Evolutionary conservation across 2,113 vertebrate species (phyloP), one percentile per base, ranked within the genome.

Genomic region (Alethe diademata): DNA sequence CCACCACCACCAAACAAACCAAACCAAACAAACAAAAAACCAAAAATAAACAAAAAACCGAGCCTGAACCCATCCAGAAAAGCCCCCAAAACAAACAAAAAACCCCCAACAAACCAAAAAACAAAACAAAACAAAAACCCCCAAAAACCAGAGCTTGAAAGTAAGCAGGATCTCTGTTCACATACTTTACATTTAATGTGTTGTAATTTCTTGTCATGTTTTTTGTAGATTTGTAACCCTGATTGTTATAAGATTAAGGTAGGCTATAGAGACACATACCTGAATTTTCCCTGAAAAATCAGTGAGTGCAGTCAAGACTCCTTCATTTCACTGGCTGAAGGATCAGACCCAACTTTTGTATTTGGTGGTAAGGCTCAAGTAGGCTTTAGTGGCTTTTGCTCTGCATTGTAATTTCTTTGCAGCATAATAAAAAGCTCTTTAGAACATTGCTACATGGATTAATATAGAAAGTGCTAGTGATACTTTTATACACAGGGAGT

Each of bases 381-480:
- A 91, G 78, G 69, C 94, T 94, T 86, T 95, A 89, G 88, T 80
- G 94, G 78, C 92, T 97, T 97, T 97, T 80, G 94, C 97, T 97
- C 54, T 87, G 87, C 81, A 64, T 96, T 97, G 92, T 97, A 93
- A 97, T 97, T 97, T 97, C 95, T 97, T 97, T 73, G 96, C 96
- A 95, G 95, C 92, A 84, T 92, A 97, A 97, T 97, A 97, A 97
- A 98, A 98, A 96, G 90, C 79, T 95, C 88, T 97, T 97, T 96
- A 97, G 96, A 97, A 97, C 94, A 93, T 65, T 73, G 86, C 95
- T 97, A 95, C 91, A 50, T 95, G 96, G 95, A 97, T 97, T 97
- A 96, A 96, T 95, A 96, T 96, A 97, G 97, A 98, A 98, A 97
- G 96, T 97, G 96, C 95, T 96, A 95, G 96, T 90, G 95, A 93